phyloP scores from a whole-genome alignment of 2,113 vertebrate genomes.

The Cinclus cinclus region DNA sequence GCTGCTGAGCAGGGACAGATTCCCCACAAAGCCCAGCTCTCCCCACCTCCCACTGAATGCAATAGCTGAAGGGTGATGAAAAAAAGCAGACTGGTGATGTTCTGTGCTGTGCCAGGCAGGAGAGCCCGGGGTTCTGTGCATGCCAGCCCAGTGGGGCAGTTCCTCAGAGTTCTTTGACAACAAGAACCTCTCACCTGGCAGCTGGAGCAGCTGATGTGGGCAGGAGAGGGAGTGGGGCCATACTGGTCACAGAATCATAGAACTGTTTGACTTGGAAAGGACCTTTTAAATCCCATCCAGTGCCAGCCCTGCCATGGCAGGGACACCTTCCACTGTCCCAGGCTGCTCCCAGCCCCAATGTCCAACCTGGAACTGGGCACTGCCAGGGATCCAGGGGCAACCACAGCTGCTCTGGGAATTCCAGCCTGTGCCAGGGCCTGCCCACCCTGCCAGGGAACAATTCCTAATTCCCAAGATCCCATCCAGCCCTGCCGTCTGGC shows the following conservation, averaged over 20 bases:
- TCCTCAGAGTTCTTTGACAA: not conserved
- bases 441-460: not conserved
- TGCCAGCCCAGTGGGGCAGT: not conserved
- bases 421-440: not conserved
- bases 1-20: not conserved
- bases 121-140: not conserved
- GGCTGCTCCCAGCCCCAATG: not conserved
- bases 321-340: not conserved
- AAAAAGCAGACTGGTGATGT: not conserved
- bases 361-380: not conserved
- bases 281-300: fast-evolving
- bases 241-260: too few species aligned
- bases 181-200: not conserved
- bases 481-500: not conserved
- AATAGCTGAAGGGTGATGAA: not conserved
- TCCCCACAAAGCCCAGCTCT: not conserved
- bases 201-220: not conserved
- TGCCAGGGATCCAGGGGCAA: not conserved
- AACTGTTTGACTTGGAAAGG: not conserved
- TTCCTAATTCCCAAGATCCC: not conserved
- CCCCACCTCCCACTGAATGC: not conserved
- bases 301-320: not conserved
- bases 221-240: not conserved
- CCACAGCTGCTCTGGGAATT: not conserved
- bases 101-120: not conserved